Evolutionary conservation across 2,888 invertebrate genomes (phyloP), one percentile per base, ranked within the genome.

Genomic region (Sinelater perroti): DNA sequence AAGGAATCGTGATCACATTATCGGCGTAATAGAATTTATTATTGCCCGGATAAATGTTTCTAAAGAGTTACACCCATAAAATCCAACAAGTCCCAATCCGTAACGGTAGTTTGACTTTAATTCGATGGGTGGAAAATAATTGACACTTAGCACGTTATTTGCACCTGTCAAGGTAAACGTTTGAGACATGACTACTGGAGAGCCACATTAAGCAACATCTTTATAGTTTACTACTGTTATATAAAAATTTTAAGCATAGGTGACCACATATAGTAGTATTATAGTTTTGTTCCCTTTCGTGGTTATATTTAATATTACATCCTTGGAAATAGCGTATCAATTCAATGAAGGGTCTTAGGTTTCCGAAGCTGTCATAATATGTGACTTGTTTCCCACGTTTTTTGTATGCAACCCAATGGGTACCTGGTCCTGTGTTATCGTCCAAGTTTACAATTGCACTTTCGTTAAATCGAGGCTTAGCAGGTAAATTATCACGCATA

Each of bases 321-420:
- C 49, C 36, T 13, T 18, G 28, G 18, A 62, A 50, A 49, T 62
- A 62, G 24, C 31, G 40, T 21, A 59, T 30, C 10, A 55, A 30
- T 45, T 65, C 58, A 36, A 44, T 16, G 0, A 71, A 70, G 1
- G 72, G 73, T 42, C 63, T 64, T 21, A 74, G 61, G 62, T 75
- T 69, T 4, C 75, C 74, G 59, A 72, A 76, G 45, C 72, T 73
- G 53, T 76, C 74, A 63, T 71, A 76, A 62, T 75, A 77, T 46
- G 67, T 60, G 14, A 71, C 62, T 26, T 67, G 33, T 36, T 69
- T 56, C 30, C 63, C 61, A 4, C 63, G 56, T 64, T 75, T 75
- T 18, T 58, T 65, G 60, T 73, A 75, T 42, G 72, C 67, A 63
- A 73, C 68, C 75, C 75, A 73, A 67, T 77, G 74, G 10, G 73